Evolutionary conservation across 2,888 invertebrate genomes (phyloP).

Genomic region (Falcaria lacertinaria): DNA sequence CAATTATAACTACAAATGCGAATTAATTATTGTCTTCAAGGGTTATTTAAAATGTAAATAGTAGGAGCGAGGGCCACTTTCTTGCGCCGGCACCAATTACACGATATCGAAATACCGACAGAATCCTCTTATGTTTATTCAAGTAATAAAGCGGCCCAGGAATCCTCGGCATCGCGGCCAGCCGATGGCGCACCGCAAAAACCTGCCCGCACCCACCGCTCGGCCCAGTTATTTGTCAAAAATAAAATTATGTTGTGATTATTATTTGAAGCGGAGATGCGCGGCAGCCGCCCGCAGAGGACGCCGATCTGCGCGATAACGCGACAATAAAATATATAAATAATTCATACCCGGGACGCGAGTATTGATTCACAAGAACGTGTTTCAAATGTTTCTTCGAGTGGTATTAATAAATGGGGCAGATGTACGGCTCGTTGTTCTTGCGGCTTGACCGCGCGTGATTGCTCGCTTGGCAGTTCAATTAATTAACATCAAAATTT

Average conservation of each 20-base stretch:
- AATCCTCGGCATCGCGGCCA: constrained; percentile 36
- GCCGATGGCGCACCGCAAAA: too few species aligned
- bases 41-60: neutral
- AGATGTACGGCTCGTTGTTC: constrained; percentile 58
- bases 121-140: constrained; percentile 46
- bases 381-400: constrained; percentile 74
- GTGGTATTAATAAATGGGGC: constrained; percentile 72
- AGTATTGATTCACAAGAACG: constrained; percentile 77
- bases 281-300: constrained; percentile 42
- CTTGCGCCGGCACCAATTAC: constrained; percentile 41
- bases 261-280: constrained; percentile 62
- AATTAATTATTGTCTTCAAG: neutral
- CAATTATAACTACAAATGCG: neutral
- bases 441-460: constrained; percentile 43
- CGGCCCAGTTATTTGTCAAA: constrained; percentile 74
- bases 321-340: constrained; percentile 76
- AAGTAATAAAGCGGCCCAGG: constrained; percentile 35
- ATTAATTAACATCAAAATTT: constrained; percentile 67
- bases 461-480: constrained; percentile 56
- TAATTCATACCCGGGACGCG: constrained; percentile 66
- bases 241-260: constrained; percentile 74
- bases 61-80: constrained; percentile 16
- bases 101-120: constrained; percentile 43
- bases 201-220: constrained; percentile 41
- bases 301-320: constrained; percentile 68